phyloP scores from a whole-genome alignment of 1,140 invertebrate genomes.

The Aphidius ervi region DNA sequence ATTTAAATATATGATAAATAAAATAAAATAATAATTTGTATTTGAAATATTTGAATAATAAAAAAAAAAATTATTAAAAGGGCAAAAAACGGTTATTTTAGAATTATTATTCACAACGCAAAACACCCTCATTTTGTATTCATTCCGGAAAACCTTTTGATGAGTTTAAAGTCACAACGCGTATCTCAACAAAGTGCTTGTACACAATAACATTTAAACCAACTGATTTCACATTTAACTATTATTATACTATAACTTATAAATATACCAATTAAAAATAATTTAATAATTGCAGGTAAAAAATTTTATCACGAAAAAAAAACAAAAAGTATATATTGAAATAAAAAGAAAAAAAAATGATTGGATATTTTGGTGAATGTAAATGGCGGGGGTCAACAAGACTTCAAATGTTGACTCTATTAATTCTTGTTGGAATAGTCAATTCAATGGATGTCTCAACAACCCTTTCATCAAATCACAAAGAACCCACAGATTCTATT shows the following conservation, averaged over 20 bases:
- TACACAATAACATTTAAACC: background rate
- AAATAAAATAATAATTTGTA: too few relatives aligned
- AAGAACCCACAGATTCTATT: background rate
- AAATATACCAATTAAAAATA: too few relatives aligned
- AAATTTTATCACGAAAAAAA: too few relatives aligned
- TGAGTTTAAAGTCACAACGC: conserved; percentile 22
- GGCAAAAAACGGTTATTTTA: conserved; percentile 29
- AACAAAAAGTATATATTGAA: too few relatives aligned
- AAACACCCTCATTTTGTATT: conserved; percentile 27
- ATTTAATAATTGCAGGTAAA: too few relatives aligned
- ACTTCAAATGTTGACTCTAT: conserved; percentile 2
- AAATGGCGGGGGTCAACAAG: too few relatives aligned
- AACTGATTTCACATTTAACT: too few relatives aligned
- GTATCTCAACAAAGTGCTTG: conserved; percentile 1
- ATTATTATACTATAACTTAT: too few relatives aligned
- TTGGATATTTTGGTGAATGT: too few relatives aligned
- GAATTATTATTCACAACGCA: conserved; percentile 30
- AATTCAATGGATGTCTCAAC: conserved; percentile 4
- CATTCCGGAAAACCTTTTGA: conserved; percentile 21
- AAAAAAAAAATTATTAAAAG: conserved; percentile 16
- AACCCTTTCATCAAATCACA: conserved; percentile 17
- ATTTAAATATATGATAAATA: too few relatives aligned
- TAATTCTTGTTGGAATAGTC: conserved; percentile 10
- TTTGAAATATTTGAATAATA: background rate
- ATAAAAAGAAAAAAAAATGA: too few relatives aligned